Base-by-base conservation (phyloP, 2,113 vertebrate species). In the Prionailurus bengalensis region DNA sequence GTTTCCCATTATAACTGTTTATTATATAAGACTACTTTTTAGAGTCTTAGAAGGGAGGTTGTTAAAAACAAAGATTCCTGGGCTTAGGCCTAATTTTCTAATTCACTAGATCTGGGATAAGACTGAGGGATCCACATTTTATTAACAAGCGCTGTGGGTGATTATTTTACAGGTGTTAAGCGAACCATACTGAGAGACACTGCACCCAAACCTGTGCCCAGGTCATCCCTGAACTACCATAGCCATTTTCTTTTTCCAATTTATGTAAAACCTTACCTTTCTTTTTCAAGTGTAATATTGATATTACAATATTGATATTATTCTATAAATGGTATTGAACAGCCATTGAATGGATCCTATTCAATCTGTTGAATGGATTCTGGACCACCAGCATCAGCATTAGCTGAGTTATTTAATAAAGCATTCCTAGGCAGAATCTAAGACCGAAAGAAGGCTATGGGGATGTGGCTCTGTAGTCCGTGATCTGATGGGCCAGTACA, bases 241-340 rank as follows among this genome's bases (percentile, higher is more conserved):
- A 73, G 45, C 33, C 70, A 79, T 79, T 79, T 80, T 89, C 29
- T 93, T 89, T 66, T 66, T 33, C 55, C n/a, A n/a, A 25, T 63
- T 73, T 85, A 25, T 85, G 29, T 63, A 71, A 85, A 86, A 71
- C 1, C 4, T 71, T 53, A 81, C 6, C 1, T 90, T 96, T 78
- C 53, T 92, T 84, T 85, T 96, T 85, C 25, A 79, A 53, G 27
- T 51, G 7, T 70, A 86, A 85, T 85, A 85, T 61, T 93, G 39
- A 8, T 76, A 61, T 55, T 55, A 53, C 15, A 53, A 53, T 17
- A 55, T 55, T 55, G 55, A 58, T 58, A 7, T 61, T 61, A 9
- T 61, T 61, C 58, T 61, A 9, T 61, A 23, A 61, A 23, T 48
- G 55, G 45, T 86, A 81, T 74, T 61, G 68, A 61, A 76, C 4